phyloP scores from a whole-genome alignment of 23 tunicate genomes.

The Diplosoma virens region DNA sequence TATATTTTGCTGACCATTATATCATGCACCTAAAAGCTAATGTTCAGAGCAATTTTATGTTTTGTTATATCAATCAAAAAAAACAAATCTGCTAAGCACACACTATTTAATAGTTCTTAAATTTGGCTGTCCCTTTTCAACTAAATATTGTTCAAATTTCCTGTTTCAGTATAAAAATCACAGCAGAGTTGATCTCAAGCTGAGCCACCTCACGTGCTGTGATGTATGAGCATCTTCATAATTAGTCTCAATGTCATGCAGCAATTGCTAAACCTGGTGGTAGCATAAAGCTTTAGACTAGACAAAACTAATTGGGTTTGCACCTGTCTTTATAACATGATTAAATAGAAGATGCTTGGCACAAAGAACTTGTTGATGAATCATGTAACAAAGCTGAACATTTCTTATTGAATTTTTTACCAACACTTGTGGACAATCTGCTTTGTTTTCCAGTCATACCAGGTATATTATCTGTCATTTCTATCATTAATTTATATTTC shows the following conservation, averaged over 20 bases:
- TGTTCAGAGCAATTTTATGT: neutral
- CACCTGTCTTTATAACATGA: too few relatives aligned
- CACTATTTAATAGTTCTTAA: neutral
- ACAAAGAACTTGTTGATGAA: neutral
- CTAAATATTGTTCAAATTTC: neutral
- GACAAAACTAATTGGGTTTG: too few relatives aligned
- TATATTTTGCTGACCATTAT: neutral
- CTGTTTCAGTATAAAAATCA: neutral
- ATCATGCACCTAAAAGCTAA: neutral
- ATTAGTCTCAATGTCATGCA: neutral
- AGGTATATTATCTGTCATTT: too few relatives aligned
- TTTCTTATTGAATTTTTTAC: too few relatives aligned
- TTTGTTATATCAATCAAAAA: neutral
- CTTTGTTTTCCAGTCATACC: too few relatives aligned
- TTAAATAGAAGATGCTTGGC: neutral
- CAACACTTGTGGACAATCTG: too few relatives aligned
- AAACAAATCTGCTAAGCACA: neutral
- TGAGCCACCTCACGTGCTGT: neutral
- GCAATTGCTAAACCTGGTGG: neutral
- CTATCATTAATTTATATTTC: too few relatives aligned
- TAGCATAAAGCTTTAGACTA: too few relatives aligned
- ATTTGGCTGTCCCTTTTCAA: neutral
- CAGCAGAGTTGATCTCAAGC: neutral
- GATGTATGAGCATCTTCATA: neutral
- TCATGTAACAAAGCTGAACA: neutral